Base-by-base conservation (phyloP, 2,797 vertebrate species). In the Alauda arvensis region DNA sequence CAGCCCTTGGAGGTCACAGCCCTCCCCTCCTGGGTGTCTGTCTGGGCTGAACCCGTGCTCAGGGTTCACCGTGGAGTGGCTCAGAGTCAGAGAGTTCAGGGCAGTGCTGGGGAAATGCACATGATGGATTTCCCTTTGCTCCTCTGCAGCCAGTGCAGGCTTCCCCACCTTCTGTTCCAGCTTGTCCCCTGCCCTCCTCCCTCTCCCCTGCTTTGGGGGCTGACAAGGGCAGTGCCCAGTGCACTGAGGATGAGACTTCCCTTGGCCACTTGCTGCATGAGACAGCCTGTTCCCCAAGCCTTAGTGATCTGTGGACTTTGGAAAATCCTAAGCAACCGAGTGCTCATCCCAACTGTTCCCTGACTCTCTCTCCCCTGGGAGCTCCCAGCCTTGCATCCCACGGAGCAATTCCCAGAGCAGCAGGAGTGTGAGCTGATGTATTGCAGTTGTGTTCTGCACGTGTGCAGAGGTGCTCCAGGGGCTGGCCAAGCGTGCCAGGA, bases 391-490 rank as follows among this genome's bases (percentile, higher is more conserved):
- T 34, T 31, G 29, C 37, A 62, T 72, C 72, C 68, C 60, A 21
- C 1, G 0, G 23, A 57, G 43, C 62, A 3, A 0, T 77, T 83
- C 55, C 74, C 2, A 3, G 28, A 9, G 18, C 9, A 8, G 0
- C 1, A 10, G 63, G n/a, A 51, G 8, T 25, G 49, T 24, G 69
- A 74, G 66, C 15, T 15, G 84, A 34, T 69, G 76, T 3, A 1
- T n/a, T 53, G 1, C 2, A 6, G 75, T 39, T 33, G 40, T 53
- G 33, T 52, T 80, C 1, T 11, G 43, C 60, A 28, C 1, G 0
- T 25, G 61, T 75, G 53, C 70, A 3, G 69, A 56, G 70, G 28
- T 83, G 77, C 70, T 5, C 13, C n/a, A 12, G 68, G 66, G 56
- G 37, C 75, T 65, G 37, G 42, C 57, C 7, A 3, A 28, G 76